Evolutionary conservation across 2,888 invertebrate species (phyloP), one percentile per base, ranked within the genome.

Genomic region (Zygaena filipendulae): DNA sequence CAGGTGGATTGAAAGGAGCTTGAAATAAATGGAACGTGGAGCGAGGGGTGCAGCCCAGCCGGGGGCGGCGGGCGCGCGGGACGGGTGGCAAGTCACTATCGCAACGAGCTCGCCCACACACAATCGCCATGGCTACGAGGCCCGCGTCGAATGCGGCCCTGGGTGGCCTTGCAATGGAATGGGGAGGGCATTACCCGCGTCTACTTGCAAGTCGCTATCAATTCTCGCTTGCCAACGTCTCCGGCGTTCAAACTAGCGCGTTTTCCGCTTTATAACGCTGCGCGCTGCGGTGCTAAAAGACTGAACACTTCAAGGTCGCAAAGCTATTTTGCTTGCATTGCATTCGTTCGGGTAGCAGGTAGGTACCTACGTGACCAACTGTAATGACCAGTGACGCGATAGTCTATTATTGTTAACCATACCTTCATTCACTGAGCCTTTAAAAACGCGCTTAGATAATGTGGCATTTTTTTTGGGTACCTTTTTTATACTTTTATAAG

Each of bases 151-250:
- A 59, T 80, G 52, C 79, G 74, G 71, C 74, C 69, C 81, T 80
- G 80, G 72, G 71, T 68, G 74, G 75, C 81, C 80, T 79, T 80
- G 79, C 81, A 80, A 60, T 75, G 74, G 79, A 60, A 62, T 75
- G 80, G 69, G 80, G 77, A 77, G 80, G 79, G 75, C 80, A 79
- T 69, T 79, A 72, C 61, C 77, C 80, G 59, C 72, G 70, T 58
- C 70, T 68, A 70, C 45, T 52, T 59, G 58, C 59, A 48, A 45
- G 50, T 58, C 55, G 59, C 63, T 71, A 71, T 69, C 67, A 67
- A 69, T 66, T 64, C 59, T 59, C 64, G 60, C 59, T 60, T 54
- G 62, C 64, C 60, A 63, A 64, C 63, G 57, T 60, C 66, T 58
- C 53, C 54, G 58, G 54, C 56, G 59, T 49, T 49, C 16, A 7